Conservation (phyloP, 1,140 invertebrate species). For the Magallana gigas region DNA sequence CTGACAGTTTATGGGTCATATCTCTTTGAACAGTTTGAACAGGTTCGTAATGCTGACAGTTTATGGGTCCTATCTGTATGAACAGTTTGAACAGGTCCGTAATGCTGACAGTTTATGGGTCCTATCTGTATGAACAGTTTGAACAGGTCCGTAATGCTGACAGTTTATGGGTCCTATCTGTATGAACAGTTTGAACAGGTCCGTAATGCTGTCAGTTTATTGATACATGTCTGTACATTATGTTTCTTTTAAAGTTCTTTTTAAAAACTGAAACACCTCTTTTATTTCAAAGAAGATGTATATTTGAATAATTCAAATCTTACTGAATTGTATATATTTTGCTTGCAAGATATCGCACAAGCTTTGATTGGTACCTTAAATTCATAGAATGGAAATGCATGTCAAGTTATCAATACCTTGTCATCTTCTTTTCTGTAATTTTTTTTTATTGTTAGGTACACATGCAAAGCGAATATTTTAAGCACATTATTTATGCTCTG, state of each 20-base stretch:
- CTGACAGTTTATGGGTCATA: conserved; percentile 65
- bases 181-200: conserved; percentile 78
- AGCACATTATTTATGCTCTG: not conserved
- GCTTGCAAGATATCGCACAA: no score
- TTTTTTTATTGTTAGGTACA: no score
- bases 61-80: conserved; percentile 76
- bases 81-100: conserved; percentile 75
- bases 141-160: conserved; percentile 67
- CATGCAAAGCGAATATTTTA: not conserved
- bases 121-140: conserved; percentile 79
- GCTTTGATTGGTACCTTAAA: no score
- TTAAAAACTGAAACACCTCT: no score
- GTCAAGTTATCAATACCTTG: no score
- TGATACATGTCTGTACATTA: no score
- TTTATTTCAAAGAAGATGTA: no score
- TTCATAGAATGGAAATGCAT: no score
- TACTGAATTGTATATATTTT: no score
- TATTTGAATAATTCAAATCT: no score
- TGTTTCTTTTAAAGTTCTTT: no score
- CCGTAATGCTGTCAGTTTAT: not conserved
- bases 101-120: conserved; percentile 27
- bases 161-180: conserved; percentile 72
- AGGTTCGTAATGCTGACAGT: conserved; percentile 61
- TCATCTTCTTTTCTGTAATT: no score
- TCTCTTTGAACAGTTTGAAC: conserved; percentile 77